Conservation (phyloP, 2,888 invertebrate genomes). For the Melinaea menophilus region DNA sequence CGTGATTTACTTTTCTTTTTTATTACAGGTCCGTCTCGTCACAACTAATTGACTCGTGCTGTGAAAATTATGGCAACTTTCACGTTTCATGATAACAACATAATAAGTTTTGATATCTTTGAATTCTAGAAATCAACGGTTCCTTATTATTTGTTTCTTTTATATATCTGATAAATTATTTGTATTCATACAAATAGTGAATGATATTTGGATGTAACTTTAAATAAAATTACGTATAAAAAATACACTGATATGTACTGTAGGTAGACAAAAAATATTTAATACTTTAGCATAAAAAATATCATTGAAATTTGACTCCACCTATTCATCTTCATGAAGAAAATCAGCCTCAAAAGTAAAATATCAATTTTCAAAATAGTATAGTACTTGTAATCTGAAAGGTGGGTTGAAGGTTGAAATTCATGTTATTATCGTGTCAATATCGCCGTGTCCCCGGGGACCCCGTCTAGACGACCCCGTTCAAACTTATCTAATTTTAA, state of each 20-base stretch:
- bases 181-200: neutral
- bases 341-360: neutral
- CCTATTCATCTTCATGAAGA: neutral
- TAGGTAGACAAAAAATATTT: too few relatives aligned
- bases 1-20: conserved; percentile 30
- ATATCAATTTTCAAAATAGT: neutral
- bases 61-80: conserved; percentile 27
- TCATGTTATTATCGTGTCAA: conserved; percentile 62
- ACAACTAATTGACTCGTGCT: conserved; percentile 27
- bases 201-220: too few relatives aligned
- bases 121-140: conserved; percentile 10
- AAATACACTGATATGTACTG: too few relatives aligned
- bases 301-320: too few relatives aligned
- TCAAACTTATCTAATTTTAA: conserved; percentile 53
- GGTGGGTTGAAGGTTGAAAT: conserved; percentile 44
- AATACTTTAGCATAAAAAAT: too few relatives aligned
- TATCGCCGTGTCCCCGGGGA: conserved; percentile 28
- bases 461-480: conserved; percentile 65
- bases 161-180: neutral
- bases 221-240: too few relatives aligned
- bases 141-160: conserved; percentile 7
- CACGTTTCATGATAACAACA: conserved; percentile 23
- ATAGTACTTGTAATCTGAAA: conserved; percentile 1
- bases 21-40: conserved; percentile 25
- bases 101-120: conserved; percentile 18